A percentile compares a stretch with the other conserved stretches of the same genome.
Conservation (phyloP, 2,888 invertebrate genomes). For the Tanytarsus gracilentus region DNA sequence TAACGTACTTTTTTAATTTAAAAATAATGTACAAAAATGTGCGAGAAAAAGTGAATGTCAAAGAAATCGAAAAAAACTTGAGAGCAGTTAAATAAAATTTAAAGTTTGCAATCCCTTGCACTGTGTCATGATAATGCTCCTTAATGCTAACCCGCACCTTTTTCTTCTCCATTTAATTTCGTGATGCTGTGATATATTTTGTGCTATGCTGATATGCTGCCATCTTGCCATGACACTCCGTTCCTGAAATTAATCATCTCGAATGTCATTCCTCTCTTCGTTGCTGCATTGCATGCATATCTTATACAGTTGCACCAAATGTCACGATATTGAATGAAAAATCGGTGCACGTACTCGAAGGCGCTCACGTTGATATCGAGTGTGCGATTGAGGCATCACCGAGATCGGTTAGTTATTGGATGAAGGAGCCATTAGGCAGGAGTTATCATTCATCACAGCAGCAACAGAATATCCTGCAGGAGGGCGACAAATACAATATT, state of each 20-base stretch:
- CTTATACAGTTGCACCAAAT: conserved; percentile 28
- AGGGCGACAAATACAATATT: conserved; percentile 53
- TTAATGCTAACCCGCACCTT: too few species aligned
- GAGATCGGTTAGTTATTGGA: conserved; percentile 30
- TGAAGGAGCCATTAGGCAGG: conserved; percentile 26
- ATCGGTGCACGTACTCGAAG: conserved; percentile 26
- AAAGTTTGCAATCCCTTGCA: too few species aligned
- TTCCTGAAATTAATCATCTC: conserved; percentile 11
- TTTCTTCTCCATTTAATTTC: background rate
- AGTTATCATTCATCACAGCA: conserved; percentile 30
- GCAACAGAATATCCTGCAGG: conserved; percentile 12
- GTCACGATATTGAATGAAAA: conserved; percentile 28
- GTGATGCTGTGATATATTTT: background rate
- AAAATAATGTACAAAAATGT: too few species aligned
- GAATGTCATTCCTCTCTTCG: background rate
- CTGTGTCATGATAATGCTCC: too few species aligned
- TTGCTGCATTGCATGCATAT: background rate
- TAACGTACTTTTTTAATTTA: too few species aligned
- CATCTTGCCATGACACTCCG: too few species aligned
- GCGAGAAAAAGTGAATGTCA: too few species aligned
- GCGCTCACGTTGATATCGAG: conserved; percentile 24
- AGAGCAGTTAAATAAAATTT: too few species aligned
- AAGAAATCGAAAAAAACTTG: too few species aligned
- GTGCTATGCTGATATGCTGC: too few species aligned
- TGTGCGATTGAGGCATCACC: conserved; percentile 29